phyloP scores from a whole-genome alignment of 2,888 invertebrate species.

The Lobophora halterata region DNA sequence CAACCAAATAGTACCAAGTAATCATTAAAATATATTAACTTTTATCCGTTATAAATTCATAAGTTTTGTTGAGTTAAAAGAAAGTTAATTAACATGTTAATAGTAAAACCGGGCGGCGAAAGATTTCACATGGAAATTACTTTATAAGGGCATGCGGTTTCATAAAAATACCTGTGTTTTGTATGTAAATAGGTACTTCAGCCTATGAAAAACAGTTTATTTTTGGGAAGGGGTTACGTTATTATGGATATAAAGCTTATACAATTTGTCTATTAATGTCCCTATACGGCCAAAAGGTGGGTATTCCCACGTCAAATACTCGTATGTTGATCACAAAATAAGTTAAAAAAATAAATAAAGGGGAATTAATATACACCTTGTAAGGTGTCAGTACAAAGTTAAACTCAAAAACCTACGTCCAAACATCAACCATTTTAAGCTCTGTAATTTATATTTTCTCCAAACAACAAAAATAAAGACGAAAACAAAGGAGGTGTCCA shows the following conservation, averaged over 20 bases:
- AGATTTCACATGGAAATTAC: constrained; percentile 33
- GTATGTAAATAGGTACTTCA: too few relatives aligned
- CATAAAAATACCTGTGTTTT: constrained; percentile 5
- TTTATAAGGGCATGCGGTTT: constrained; percentile 13
- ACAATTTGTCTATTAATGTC: too few relatives aligned
- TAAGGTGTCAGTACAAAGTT: too few relatives aligned
- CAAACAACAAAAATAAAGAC: constrained; percentile 26
- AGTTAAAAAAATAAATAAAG: too few relatives aligned
- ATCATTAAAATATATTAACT: constrained; percentile 46
- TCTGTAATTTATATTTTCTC: constrained; percentile 25
- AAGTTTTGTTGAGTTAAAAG: constrained; percentile 41
- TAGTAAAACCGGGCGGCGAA: constrained; percentile 31
- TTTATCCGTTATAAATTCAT: constrained; percentile 48
- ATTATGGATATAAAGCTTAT: too few relatives aligned
- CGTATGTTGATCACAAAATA: too few relatives aligned
- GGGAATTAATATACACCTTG: too few relatives aligned
- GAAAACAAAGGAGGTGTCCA: constrained; percentile 26
- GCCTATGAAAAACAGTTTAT: too few relatives aligned
- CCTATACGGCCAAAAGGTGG: too few relatives aligned
- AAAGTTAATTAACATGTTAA: constrained; percentile 50
- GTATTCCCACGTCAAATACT: too few relatives aligned
- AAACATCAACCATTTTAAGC: constrained; percentile 20
- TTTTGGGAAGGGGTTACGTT: too few relatives aligned
- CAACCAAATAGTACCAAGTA: too few relatives aligned
- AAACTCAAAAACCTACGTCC: constrained; percentile 6